Conservation (phyloP, 2,113 vertebrate genomes). For the Eudorcas thomsonii region DNA sequence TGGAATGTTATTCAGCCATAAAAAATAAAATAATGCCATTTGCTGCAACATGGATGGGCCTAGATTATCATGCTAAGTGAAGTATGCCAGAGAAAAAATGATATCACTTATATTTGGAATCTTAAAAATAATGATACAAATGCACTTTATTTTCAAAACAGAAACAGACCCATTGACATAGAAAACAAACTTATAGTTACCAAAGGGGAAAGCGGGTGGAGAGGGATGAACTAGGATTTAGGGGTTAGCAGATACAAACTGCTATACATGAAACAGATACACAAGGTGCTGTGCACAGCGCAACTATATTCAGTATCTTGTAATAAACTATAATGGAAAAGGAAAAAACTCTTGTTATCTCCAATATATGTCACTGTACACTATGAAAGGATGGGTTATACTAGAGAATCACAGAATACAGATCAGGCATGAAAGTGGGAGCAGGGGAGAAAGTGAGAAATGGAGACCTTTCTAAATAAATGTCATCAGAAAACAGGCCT, state of each 20-base stretch:
- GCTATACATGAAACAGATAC: not conserved
- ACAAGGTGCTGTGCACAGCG: not conserved
- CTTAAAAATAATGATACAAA: not conserved
- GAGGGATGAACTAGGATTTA: not conserved
- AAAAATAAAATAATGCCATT: not conserved
- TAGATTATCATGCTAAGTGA: not conserved
- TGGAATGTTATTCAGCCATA: not conserved
- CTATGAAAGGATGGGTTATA: not conserved
- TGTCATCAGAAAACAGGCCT: not conserved
- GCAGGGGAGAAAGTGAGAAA: not conserved
- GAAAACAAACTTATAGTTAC: not conserved
- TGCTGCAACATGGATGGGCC: not conserved
- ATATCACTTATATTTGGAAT: not conserved
- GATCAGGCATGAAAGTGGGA: not conserved
- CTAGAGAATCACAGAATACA: not conserved
- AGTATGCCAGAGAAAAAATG: not conserved
- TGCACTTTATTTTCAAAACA: not conserved
- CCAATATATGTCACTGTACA: not conserved
- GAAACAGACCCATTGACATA: not conserved
- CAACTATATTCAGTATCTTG: not conserved
- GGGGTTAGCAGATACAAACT: not conserved
- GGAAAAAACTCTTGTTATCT: not conserved
- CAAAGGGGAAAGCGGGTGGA: not conserved
- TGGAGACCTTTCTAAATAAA: not conserved
- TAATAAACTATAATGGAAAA: not conserved